Evolutionary conservation across 2,113 vertebrate species (phyloP), one percentile per base, ranked within the genome.

Genomic region (Bombycilla garrulus): DNA sequence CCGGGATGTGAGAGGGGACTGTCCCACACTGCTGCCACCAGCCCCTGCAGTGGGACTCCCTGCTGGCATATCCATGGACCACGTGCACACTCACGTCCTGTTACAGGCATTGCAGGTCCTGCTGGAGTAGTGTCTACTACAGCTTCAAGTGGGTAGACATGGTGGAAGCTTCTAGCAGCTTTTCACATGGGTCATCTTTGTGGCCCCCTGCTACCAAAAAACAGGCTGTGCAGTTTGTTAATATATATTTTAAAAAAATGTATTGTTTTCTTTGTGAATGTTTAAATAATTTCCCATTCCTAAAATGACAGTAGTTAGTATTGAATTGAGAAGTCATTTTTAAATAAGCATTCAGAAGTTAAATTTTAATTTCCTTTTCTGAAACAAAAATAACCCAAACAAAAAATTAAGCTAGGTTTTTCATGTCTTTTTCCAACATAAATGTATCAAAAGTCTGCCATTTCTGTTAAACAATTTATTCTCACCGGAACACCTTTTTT

Each of bases 81-180:
- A 12, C 19, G 2, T 0, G 17, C 31, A 15, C 36, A 11, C 38
- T 16, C 50, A 28, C 7, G 21, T 38, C 53, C 64, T 33, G 14
- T 1, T 11, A 5, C 1, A 31, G 60, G 21, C 0, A 1, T 57
- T 42, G 62, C 57, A 58, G 17, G 15, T 22, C 35, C 72, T 40
- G 33, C 71, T 9, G 61, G 26, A 40, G 25, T 19, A 24, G 33
- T 17, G 35, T 17, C 45, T 57, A 1, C 0, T 6, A 3, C 35
- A 40, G 42, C 40, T 65, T 47, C 31, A 4, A 8, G 56, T 9
- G 19, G 19, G 35, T 1, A 8, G 28, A 23, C 25, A 13, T 36
- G 40, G 10, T 36, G 42, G 8, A 45, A 57, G 19, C 25, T 57
- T 29, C 33, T 14, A 35, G 40, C 33, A 57, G 53, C 53, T 73